Conservation (phyloP, 2,113 vertebrate genomes). For the Rhinolophus ferrumequinum region DNA sequence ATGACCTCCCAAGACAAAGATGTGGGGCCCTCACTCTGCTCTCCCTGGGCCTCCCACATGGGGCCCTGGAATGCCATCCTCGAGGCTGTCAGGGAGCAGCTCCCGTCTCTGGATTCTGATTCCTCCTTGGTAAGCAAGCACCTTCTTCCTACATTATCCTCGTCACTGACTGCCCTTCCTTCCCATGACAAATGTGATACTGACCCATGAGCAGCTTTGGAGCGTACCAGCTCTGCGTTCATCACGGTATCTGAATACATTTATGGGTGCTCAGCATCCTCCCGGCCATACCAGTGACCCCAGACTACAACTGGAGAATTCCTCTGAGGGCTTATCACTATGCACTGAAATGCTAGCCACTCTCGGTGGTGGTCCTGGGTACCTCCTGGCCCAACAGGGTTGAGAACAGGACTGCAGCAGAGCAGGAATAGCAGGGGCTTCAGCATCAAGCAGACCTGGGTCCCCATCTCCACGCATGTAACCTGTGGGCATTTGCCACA, state of each 20-base stretch:
- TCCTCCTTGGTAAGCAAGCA: slow-evolving; percentile 81
- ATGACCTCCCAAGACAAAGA: slow-evolving; percentile 80
- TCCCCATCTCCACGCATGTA: neutral
- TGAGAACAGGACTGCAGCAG: neutral
- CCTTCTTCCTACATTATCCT: neutral
- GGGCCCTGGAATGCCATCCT: slow-evolving; percentile 84
- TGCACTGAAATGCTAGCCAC: neutral
- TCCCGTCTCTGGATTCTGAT: slow-evolving; percentile 88
- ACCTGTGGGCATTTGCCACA: neutral
- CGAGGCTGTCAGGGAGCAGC: slow-evolving; percentile 83
- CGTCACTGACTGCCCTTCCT: neutral
- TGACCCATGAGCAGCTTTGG: neutral
- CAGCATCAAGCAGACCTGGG: neutral
- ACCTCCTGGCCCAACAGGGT: neutral
- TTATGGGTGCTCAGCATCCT: neutral
- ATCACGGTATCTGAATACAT: neutral
- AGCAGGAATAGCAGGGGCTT: neutral
- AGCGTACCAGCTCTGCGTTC: neutral
- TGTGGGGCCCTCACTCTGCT: neutral
- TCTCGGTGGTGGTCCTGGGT: neutral
- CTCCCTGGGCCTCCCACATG: neutral
- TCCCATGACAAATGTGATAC: neutral
- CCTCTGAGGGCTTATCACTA: neutral
- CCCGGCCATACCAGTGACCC: neutral
- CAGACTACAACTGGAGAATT: neutral